Evolutionary conservation across 35 echinoderm and acorn worm species (phyloP), one percentile per base, ranked within the genome.

Genomic region (Chiridota heheva): DNA sequence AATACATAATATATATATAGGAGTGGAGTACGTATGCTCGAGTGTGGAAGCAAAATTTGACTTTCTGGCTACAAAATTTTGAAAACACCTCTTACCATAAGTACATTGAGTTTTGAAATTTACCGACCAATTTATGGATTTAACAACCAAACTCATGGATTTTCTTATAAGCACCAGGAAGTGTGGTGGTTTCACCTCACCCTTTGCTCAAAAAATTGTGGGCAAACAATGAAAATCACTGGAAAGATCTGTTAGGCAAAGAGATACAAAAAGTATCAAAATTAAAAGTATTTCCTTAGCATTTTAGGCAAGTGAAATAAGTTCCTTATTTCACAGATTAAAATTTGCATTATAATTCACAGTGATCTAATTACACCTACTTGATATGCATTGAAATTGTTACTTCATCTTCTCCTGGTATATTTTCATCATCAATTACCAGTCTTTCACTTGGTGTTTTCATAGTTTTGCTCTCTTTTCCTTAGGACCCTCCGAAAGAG

Each of bases 321-420:
- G n/a, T n/a, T n/a, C n/a, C n/a, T n/a, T n/a, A n/a, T n/a, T n/a
- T n/a, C n/a, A n/a, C n/a, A n/a, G n/a, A n/a, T n/a, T n/a, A n/a
- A n/a, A n/a, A n/a, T n/a, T n/a, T n/a, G n/a, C n/a, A n/a, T n/a
- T n/a, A n/a, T n/a, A n/a, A n/a, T n/a, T n/a, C n/a, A 68, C 7
- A 68, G 37, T 18, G n/a, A 39, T 42, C 1, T 42, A 25, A 12
- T 41, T n/a, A n/a, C n/a, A 42, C 24, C 45, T 70, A 70, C 40
- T 27, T 70, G 67, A 70, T 70, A 42, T 70, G 67, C 32, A 70
- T 70, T 42, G 33, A 42, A 70, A 70, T 70, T 12, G 37, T 70
- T 70, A 42, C 67, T 42, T 42, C 45, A 42, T 70, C 67, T 70
- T 70, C 60, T 42, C 37, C 67, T 42, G 67, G 45, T 41, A 42